Evolutionary conservation across 2,888 invertebrate species (phyloP).

Genomic region (Erynnis tages): DNA sequence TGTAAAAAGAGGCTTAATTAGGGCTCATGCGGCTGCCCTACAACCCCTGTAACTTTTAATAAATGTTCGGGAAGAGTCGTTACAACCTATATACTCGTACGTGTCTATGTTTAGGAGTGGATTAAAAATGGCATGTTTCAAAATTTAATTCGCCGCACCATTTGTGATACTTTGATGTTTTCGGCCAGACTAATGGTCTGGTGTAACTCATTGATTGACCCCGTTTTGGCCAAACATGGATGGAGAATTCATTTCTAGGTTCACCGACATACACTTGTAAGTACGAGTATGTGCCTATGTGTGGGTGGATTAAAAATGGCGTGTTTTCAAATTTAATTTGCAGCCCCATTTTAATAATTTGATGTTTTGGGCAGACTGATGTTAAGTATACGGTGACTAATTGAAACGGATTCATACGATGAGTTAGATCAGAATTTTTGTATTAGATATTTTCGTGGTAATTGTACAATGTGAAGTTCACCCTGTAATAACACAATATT

Average conservation of each 20-base stretch:
- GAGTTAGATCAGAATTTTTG: no score
- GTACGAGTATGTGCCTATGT: constrained; percentile 38
- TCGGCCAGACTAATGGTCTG: background rate
- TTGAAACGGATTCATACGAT: no score
- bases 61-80: constrained; percentile 73
- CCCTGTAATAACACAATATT: no score
- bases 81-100: constrained; percentile 46
- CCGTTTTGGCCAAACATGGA: no score
- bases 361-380: background rate
- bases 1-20: constrained; percentile 80
- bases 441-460: no score
- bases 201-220: no score
- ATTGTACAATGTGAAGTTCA: no score
- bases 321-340: constrained; percentile 26
- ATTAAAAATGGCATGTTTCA: constrained; percentile 29
- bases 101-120: constrained; percentile 31
- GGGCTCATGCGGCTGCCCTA: constrained; percentile 78
- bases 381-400: no score
- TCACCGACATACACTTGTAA: no score
- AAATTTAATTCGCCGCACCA: constrained; percentile 19
- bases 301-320: constrained; percentile 27
- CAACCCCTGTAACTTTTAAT: constrained; percentile 81
- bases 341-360: constrained; percentile 2
- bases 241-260: no score
- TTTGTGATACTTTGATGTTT: background rate